Evolutionary conservation across 2,888 invertebrate species (phyloP).

Genomic region (Acanthosepion esculentum): DNA sequence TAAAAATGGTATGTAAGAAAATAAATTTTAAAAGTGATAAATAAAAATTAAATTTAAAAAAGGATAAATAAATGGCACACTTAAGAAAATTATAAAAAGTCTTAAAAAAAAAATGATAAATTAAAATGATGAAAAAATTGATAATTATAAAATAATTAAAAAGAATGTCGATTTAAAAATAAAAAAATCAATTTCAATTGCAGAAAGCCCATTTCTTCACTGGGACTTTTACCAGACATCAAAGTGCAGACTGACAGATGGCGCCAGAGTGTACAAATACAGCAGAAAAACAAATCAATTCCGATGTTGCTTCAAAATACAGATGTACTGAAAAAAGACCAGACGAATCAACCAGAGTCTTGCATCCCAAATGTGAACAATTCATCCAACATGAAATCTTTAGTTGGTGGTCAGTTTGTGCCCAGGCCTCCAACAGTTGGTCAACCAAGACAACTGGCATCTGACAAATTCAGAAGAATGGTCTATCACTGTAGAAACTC

Average conservation of each 20-base stretch:
- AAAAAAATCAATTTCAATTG: background rate
- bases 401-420: background rate
- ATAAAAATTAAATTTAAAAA: too few species aligned
- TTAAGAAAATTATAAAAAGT: too few species aligned
- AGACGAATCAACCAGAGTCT: background rate
- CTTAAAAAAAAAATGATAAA: too few species aligned
- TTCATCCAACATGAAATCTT: background rate
- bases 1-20: background rate
- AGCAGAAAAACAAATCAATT: background rate
- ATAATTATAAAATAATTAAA: background rate
- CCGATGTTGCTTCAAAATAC: background rate
- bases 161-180: background rate
- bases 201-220: background rate
- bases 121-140: too few species aligned
- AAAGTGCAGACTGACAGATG: background rate
- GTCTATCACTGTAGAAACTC: conserved; percentile 59
- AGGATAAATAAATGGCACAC: too few species aligned
- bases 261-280: background rate
- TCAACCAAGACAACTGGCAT: conserved; percentile 61
- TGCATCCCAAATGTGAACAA: background rate
- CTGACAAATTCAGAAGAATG: conserved; percentile 66
- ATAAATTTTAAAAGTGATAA: background rate
- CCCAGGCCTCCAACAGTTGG: conserved; percentile 55
- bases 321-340: background rate
- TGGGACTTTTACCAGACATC: too few species aligned